Base-by-base conservation (phyloP, 1,140 invertebrate genomes). In the Ectropis grisescens region DNA sequence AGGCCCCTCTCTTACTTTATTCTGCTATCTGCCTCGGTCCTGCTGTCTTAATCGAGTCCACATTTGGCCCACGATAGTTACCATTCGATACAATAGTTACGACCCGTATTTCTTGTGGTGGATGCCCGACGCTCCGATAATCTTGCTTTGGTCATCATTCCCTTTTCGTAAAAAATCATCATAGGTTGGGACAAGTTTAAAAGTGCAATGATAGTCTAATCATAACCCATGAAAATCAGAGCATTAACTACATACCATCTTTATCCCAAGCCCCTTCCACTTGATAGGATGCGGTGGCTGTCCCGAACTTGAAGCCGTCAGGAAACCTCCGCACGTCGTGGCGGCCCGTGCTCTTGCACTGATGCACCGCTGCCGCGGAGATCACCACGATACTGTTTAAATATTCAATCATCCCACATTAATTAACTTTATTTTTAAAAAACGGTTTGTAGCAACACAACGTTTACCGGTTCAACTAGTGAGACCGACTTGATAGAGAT, bases 201-300 rank as follows among this genome's bases (percentile, higher is more conserved):
- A 14, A 1, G 25, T 8, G 16, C 9, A n/a, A 10, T 13, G 16
- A 1, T 13, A 16, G 4, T 22, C 2, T 4, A 2, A 11, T 11
- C 0, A 13, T 2, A 10, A 10, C n/a, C n/a, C n/a, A n/a, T n/a
- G n/a, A n/a, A n/a, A n/a, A n/a, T n/a, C n/a, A n/a, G n/a, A n/a
- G n/a, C n/a, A n/a, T n/a, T n/a, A 19, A 24, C 13, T 15, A 27
- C 15, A 15, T 67, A 85, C 85, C 86, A 51, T 83, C 80, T 30
- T 62, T 79, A 60, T 88, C 84, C 87, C 87, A 90, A 6, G 59
- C 86, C 12, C 88, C 88, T 80, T 90, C 88, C 12, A 89, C 76
- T 75, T 90, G 88, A 66, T 89, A 89, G 1, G 87, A 64, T 0
- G 86, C 72, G 0, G 86, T 82, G 0, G 84, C 80, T 8, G 79